Conservation (phyloP, 2,888 invertebrate genomes). For the Papilio protenor region DNA sequence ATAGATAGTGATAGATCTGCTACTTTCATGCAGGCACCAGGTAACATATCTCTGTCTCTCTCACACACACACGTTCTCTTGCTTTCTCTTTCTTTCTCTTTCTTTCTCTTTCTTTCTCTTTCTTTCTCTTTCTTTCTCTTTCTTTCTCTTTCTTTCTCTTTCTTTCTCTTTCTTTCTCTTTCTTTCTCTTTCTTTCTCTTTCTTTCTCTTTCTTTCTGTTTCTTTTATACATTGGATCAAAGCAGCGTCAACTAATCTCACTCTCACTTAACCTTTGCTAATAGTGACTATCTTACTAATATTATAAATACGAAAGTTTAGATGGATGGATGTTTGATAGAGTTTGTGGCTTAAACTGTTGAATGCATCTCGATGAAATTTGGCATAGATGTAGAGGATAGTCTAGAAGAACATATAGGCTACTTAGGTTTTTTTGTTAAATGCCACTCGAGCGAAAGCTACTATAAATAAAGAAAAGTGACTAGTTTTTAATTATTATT, state of each 20-base stretch:
- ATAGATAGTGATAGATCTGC: slow-evolving; percentile 78
- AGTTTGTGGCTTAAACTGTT: no score
- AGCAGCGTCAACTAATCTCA: slow-evolving; percentile 15
- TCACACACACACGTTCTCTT: neutral
- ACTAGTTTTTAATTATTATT: no score
- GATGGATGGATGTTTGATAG: no score
- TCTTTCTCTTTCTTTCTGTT: neutral
- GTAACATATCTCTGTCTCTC: slow-evolving; percentile 56
- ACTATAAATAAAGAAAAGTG: no score
- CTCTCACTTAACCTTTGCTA: neutral
- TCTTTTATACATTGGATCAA: no score
- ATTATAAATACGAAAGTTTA: no score
- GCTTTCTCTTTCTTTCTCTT: neutral
- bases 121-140: neutral
- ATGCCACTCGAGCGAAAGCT: no score
- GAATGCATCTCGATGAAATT: no score
- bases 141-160: neutral
- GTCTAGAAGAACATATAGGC: no score
- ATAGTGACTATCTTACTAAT: neutral
- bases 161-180: neutral
- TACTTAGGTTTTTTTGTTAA: no score
- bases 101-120: neutral
- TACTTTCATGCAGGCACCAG: slow-evolving; percentile 77
- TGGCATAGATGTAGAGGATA: no score
- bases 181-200: neutral